Percentiles rank a stretch among this genome's conserved stretches.
Evolutionary conservation across 2,797 vertebrate genomes (phyloP).

Genomic region (Pangasius sanitwongsei): DNA sequence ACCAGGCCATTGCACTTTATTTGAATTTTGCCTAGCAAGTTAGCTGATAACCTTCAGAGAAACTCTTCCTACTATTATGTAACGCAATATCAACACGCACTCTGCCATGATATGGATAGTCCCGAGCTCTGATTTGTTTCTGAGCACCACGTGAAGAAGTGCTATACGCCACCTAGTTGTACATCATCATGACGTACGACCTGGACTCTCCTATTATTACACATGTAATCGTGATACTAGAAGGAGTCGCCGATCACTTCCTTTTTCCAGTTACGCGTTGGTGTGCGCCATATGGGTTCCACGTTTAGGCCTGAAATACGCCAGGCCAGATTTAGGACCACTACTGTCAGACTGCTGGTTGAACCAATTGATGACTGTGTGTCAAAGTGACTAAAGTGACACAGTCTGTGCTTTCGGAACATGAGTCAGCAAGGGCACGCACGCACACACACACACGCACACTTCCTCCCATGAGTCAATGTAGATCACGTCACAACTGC

Average conservation of each 20-base stretch:
- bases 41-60: neutral
- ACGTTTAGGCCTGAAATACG: slow-evolving; percentile 5
- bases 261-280: neutral
- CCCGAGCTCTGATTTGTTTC: neutral
- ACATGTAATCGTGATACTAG: neutral
- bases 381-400: slow-evolving; percentile 53
- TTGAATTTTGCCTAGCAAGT: neutral
- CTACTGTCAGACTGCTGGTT: slow-evolving; percentile 55
- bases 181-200: neutral
- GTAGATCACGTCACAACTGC: neutral
- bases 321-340: slow-evolving; percentile 41
- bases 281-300: neutral
- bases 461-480: slow-evolving; percentile 25
- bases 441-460: neutral
- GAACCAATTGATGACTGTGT: slow-evolving; percentile 54
- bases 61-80: neutral
- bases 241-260: slow-evolving; percentile 17
- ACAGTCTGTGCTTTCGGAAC: slow-evolving; percentile 42
- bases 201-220: neutral
- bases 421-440: slow-evolving; percentile 48
- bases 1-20: neutral
- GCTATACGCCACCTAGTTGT: neutral
- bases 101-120: neutral
- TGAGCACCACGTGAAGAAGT: neutral
- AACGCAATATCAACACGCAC: neutral